Evolutionary conservation across 2,113 vertebrate species (phyloP), one percentile per base, ranked within the genome.

Genomic region (Corvus cornix): DNA sequence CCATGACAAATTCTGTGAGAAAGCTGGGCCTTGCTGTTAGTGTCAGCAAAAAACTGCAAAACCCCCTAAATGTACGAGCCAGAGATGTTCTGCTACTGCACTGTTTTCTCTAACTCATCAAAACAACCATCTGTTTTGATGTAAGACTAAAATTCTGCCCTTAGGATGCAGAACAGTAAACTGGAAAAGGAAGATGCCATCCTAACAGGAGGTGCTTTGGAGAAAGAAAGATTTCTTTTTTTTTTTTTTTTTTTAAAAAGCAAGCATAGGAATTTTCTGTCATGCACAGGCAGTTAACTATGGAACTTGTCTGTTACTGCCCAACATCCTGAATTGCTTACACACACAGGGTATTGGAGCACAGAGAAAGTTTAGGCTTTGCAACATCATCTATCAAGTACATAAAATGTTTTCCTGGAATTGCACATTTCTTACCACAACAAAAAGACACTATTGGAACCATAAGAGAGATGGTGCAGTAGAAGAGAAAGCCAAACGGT

Each of bases 101-200:
- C 1, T 28, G n/a, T 76, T 90, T 91, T 80, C 82, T 90, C 49
- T 81, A 86, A 83, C 82, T 85, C 87, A 83, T 87, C 53, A 85
- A 90, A 90, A 95, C 7, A 8, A 52, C 62, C 69, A 93, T 63
- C 70, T 86, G 67, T 33, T 93, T 72, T 35, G 11, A 83, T 49
- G 39, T 37, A 72, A 67, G 52, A 63, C 70, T n/a, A 87, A 83
- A 94, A 73, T 52, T 53, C 63, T 77, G 28, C 53, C 44, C 53
- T 49, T 37, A 69, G 26, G 30, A 84, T 58, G 48, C 31, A 91
- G 52, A 59, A 78, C 0, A 7, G 33, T 39, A 52, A 73, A 69
- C 2, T 13, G 30, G 26, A 80, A n/a, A 82, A 79, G 59, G 59
- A 83, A 41, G 39, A 70, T 5, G 5, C 12, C 48, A 63, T 15